Base-by-base conservation (phyloP, 2,888 invertebrate species). In the Dyspetes luteomarginatus region DNA sequence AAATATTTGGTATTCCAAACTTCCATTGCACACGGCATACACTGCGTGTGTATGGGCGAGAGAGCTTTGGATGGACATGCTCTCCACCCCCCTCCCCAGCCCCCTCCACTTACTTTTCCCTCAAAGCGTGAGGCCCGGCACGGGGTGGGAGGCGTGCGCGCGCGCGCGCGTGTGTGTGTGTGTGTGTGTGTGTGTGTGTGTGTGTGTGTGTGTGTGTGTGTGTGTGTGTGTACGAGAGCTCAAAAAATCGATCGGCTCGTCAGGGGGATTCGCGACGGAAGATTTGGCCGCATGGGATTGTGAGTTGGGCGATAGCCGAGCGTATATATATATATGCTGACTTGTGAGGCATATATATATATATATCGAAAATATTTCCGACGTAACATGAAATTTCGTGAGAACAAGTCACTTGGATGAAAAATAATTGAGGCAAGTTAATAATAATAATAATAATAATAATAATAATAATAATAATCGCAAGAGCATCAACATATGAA, bases 1-100 rank as follows among this genome's bases (percentile, higher is more conserved):
- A 64, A 76, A 69, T 69, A 76, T 76, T 76, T 55, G 69, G 62
- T 76, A 69, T 76, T 17, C 17, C 69, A 69, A 76, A 64, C 76
- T 64, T 76, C 69, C 76, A 55, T 78, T 41, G 15, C 56, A 45
- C 45, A 50, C 12, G 19, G 19, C 22, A 12, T 19, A 15, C 41
- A n/a, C 26, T 26, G 12, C 78, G 72, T 50, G 58, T 52, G 52
- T 67, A 26, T 12, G 36, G 7, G 12, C 28, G 50, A 50, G 30
- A 43, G 65, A 58, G 65, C 71, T 62, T 36, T 36, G 2, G 36
- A 7, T 36, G 9, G 36, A 12, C 12, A 9, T 12, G 36, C 36
- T 36, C 36, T 36, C 36, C 36, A 36, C 36, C 36, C 36, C 0
- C 3, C 36, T 30, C 30, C 3, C 9, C 30, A 4, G 30, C 3